phyloP scores from a whole-genome alignment of 2,888 invertebrate species.

The Eupithecia subfuscata region DNA sequence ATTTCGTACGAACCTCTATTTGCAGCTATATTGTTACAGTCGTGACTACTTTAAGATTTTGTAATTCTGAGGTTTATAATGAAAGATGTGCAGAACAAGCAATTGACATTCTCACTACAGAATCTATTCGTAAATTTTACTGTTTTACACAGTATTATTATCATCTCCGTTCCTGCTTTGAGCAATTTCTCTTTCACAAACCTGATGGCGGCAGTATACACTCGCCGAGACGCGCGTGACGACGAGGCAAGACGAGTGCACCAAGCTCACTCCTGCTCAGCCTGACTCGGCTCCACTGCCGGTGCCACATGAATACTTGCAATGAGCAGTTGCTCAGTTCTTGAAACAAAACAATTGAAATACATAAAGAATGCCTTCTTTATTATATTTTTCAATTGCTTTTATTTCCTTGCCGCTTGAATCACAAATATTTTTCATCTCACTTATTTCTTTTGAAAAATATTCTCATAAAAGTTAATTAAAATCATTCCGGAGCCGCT shows the following conservation, averaged over 20 bases:
- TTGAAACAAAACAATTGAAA: conserved; percentile 1
- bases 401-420: conserved; percentile 13
- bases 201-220: too few relatives aligned
- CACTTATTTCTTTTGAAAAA: conserved; percentile 17
- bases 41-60: too few relatives aligned
- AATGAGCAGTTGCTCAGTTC: not conserved
- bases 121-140: too few relatives aligned
- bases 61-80: too few relatives aligned
- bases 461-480: conserved; percentile 33
- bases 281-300: not conserved
- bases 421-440: conserved; percentile 22
- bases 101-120: too few relatives aligned
- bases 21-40: too few relatives aligned
- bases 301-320: not conserved
- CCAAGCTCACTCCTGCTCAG: not conserved
- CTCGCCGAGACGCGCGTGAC: not conserved
- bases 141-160: not conserved
- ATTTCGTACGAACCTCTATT: too few relatives aligned
- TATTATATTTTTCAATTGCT: not conserved
- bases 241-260: not conserved
- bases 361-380: not conserved
- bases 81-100: too few relatives aligned
- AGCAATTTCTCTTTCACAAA: not conserved
- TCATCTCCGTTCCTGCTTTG: not conserved
- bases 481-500: conserved; percentile 18